These are phyloP conservation scores for Camelus bactrianus DNA, from an alignment of 2,113 vertebrate genomes.

Conservation along the genomic window DNA sequence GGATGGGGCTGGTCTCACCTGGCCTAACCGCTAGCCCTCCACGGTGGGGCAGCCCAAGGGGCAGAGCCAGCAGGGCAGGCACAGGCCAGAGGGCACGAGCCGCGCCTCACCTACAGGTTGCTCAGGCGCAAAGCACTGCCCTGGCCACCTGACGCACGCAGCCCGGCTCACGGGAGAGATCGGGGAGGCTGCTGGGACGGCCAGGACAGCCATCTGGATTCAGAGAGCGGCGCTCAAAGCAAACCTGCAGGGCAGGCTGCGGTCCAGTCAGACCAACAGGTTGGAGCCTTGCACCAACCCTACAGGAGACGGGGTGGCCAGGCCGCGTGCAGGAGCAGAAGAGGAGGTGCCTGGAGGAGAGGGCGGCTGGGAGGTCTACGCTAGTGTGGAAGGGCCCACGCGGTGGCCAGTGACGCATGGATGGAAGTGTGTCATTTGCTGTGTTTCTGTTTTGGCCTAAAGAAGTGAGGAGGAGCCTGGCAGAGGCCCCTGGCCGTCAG, in stretches of 20 bases:
- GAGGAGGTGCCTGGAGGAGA: not conserved
- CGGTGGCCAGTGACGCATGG: not conserved
- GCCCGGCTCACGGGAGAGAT: not conserved
- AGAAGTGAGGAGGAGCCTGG: not conserved
- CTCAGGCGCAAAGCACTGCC: not conserved
- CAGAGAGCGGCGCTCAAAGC: not conserved
- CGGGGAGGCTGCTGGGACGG: not conserved
- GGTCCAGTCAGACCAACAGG: slow-evolving; percentile 59
- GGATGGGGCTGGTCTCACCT: slow-evolving; percentile 85
- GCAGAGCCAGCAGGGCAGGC: no score
- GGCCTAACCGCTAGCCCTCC: slow-evolving; percentile 82
- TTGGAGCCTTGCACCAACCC: not conserved
- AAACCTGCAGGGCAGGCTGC: slow-evolving; percentile 46
- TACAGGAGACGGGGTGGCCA: not conserved
- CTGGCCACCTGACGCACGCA: not conserved
- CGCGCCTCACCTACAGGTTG: no score
- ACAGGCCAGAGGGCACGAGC: no score
- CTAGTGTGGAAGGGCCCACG: slow-evolving; percentile 35
- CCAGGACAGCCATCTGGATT: not conserved
- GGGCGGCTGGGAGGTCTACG: not conserved
- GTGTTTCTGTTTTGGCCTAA: not conserved
- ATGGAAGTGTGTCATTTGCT: slow-evolving; percentile 59
- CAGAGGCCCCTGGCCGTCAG: not conserved
- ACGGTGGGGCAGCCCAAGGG: slow-evolving; percentile 54
- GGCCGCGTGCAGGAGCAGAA: not conserved